Base-by-base conservation (phyloP, 2,113 vertebrate genomes). In the Burhinus bistriatus region DNA sequence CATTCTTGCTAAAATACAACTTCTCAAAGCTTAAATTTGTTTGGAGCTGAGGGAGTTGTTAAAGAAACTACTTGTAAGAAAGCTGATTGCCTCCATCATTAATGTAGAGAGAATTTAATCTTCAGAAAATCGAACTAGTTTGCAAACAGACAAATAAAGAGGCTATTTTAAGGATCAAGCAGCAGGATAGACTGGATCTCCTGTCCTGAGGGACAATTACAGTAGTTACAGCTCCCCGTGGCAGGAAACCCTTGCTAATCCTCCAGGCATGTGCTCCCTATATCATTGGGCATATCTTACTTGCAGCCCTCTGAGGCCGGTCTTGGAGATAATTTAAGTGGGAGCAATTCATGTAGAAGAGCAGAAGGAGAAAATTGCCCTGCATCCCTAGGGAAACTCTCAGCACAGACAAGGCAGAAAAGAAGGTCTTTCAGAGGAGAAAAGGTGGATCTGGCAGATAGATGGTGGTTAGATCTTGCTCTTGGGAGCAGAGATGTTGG, bases 81-180 rank as follows among this genome's bases (percentile, higher is more conserved):
- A 95, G 77, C 44, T 44, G 88, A 91, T 96, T 89, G 57, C 61
- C 57, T 89, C 72, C 5, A 0, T 87, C 61, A 40, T 89, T 92
- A 97, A 89, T 8, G 27, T 4, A 29, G 52, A 72, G 61, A 68
- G 55, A 75, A 69, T 87, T 95, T 95, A 92, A 93, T 75, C 90
- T 94, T 92, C 66, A 84, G 83, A 78, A 91, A 93, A 89, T 76
- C 36, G 83, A 89, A 55, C 64, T 65, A 62, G 51, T 73, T 77
- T 93, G 58, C 79, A 81, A 58, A 92, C 32, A 86, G 76, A 54
- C 36, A 84, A 87, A 88, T 78, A 79, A 9, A 82, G 90, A 89
- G 49, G 21, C 69, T 91, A 52, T 78, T 95, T 89, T 94, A 87
- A 92, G 80, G 86, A 71, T 95, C 88, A 93, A 93, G 83, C 86